Evolutionary conservation across 2,113 vertebrate genomes (phyloP).

Genomic region (Albula goreensis): DNA sequence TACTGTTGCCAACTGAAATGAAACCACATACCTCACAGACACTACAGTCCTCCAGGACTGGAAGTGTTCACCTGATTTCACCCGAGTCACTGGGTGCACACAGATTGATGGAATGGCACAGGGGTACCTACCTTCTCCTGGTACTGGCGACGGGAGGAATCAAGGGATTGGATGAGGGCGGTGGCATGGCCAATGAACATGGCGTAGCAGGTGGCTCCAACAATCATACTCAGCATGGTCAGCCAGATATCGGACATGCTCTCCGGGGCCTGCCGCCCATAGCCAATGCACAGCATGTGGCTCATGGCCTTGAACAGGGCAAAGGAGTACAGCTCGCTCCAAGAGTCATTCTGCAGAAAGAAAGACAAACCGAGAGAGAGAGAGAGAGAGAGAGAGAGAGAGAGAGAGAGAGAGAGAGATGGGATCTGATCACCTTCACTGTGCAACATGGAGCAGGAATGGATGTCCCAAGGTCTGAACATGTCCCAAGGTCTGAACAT

Average conservation of each 20-base stretch:
- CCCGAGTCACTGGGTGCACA: neutral
- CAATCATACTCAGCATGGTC: constrained; percentile 98
- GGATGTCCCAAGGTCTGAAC: neutral
- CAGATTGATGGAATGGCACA: neutral
- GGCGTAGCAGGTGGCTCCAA: constrained; percentile 94
- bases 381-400: constrained; percentile 5
- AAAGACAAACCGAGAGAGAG: neutral
- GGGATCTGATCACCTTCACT: neutral
- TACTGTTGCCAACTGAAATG: no score
- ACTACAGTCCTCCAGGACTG: no score
- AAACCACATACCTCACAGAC: no score
- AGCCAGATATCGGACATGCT: constrained; percentile 98
- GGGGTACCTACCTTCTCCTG: constrained; percentile 81
- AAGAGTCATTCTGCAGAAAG: constrained; percentile 84
- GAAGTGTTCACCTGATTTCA: no score
- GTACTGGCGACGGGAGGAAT: constrained; percentile 89
- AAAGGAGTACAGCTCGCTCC: constrained; percentile 95
- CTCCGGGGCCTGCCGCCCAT: constrained; percentile 90
- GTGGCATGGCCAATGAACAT: constrained; percentile 94
- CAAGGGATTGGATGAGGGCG: constrained; percentile 88
- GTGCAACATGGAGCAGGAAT: no score
- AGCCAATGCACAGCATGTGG: constrained; percentile 98
- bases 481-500: constrained; percentile 37
- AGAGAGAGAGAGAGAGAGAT: neutral
- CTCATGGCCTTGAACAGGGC: constrained; percentile 99